phyloP scores from a whole-genome alignment of 2,888 invertebrate species.

The Patella ulyssiponensis region DNA sequence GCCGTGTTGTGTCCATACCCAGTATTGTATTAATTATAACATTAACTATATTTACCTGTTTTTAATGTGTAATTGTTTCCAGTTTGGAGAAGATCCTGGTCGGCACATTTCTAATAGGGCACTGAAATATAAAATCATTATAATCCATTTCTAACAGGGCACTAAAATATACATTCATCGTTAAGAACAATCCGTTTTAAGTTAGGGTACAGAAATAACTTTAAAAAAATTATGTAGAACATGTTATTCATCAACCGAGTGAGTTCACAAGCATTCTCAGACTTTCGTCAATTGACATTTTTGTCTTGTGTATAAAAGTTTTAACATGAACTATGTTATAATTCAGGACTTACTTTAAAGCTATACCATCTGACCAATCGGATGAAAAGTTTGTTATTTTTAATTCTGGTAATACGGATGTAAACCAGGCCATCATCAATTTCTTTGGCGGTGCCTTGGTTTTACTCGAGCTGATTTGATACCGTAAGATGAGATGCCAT shows the following conservation, averaged over 20 bases:
- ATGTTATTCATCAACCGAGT: too few species aligned
- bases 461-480: constrained; percentile 96
- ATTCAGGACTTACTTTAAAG: constrained; percentile 77
- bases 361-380: constrained; percentile 98
- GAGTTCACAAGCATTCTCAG: too few species aligned
- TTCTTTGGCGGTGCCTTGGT: constrained; percentile 96
- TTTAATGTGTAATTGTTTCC: constrained; percentile 80
- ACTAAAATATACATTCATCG: too few species aligned
- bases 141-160: too few species aligned
- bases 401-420: constrained; percentile 75
- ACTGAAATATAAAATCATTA: constrained; percentile 67
- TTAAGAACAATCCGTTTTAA: too few species aligned
- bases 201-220: too few species aligned
- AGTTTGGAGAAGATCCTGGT: constrained; percentile 89
- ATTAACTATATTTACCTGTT: constrained; percentile 74
- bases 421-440: constrained; percentile 95
- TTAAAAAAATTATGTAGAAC: too few species aligned
- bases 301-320: too few species aligned
- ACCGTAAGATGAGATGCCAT: constrained; percentile 98
- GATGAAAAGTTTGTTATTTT: constrained; percentile 86
- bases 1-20: too few species aligned
- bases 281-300: too few species aligned
- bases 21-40: too few species aligned
- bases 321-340: not conserved
- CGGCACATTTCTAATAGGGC: constrained; percentile 94